Base-by-base conservation (phyloP, 2,797 vertebrate genomes). In the Onychomys leucogaster region DNA sequence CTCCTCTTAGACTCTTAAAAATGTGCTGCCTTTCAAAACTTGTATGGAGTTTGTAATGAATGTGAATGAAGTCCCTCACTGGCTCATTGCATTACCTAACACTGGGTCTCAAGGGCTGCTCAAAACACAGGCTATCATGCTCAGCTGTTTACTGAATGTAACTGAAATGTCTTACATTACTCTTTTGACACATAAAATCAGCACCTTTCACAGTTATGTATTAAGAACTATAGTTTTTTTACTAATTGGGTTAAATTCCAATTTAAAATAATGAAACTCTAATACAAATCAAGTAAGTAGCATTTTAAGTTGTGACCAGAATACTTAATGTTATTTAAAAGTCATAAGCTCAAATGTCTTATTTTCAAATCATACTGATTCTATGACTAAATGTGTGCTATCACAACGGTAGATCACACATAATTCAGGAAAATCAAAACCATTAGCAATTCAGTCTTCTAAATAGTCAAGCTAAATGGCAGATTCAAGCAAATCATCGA, bases 131-230 rank as follows among this genome's bases (percentile, higher is more conserved):
- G 6, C 23, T 87, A 87, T 37, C 37, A 92, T 23, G 69, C 13
- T 71, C 43, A 94, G n/a, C 4, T 90, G 49, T 41, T 90, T 88
- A 46, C 61, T 41, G 7, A 55, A 85, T 16, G 71, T 49, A 94
- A 69, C 43, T 84, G 27, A 96, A 92, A 90, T 46, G 14, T 65
- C 21, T 87, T 59, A 59, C 23, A n/a, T 27, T 67, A 94, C 61
- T 94, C 25, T 91, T 84, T 83, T 59, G 32, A 59, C 65, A 89
- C 34, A 69, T 61, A 86, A 95, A 94, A 89, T 55, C 87, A 92
- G 71, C 21, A 75, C 71, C 41, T 93, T 87, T 65, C n/a, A 93
- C 10, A 94, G 73, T 65, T 88, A 87, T 41, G 89, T 71, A 84
- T 41, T 91, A 93, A 84, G 27, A 82, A 63, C 34, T 78, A 27